Evolutionary conservation across 2,797 vertebrate species (phyloP), one percentile per base, ranked within the genome.

Genomic region (Lithobates sylvaticus): DNA sequence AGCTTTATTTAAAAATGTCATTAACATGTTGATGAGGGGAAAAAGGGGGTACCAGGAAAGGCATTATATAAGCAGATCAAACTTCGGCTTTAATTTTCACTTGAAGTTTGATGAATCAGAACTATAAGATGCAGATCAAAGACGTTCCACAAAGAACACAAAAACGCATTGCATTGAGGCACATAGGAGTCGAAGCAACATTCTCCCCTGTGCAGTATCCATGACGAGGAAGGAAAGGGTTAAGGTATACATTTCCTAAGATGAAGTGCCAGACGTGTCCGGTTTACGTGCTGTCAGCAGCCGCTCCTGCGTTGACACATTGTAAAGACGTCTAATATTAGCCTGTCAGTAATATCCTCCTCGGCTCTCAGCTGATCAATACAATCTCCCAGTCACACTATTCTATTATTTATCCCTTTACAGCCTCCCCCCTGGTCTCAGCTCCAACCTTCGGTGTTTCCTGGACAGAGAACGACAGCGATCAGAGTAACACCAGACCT

Each of bases 291-390:
- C 39, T 86, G 78, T 86, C 84, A 86, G 54, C 39, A 23, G n/a
- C 67, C 8, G 27, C 73, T 58, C 64, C 39, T 21, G 12, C 58
- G 15, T 32, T 78, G 83, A 78, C 76, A 85, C 76, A 78, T 73
- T 85, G 69, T 64, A 79, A 78, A 69, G 47, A 81, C 16, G 47
- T 84, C 50, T 78, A 70, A 84, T 84, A 76, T 84, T 70, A 84
- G 36, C 64, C 84, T 72, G 76, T 73, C 84, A 85, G 76, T 85
- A 86, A 76, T 73, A 86, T 86, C 84, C 78, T 86, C 64, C 32
- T 73, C 61, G 42, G 54, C 78, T 79, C 72, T n/a, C 32, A 79
- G 83, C 84, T 81, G 72, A 86, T 86, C 84, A 76, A 86, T 86
- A 79, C 47, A 69, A 74, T 72, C 61, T 67, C 71, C 36, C 27